Base-by-base conservation (phyloP, 2,888 invertebrate species). In the Mythimna loreyi region DNA sequence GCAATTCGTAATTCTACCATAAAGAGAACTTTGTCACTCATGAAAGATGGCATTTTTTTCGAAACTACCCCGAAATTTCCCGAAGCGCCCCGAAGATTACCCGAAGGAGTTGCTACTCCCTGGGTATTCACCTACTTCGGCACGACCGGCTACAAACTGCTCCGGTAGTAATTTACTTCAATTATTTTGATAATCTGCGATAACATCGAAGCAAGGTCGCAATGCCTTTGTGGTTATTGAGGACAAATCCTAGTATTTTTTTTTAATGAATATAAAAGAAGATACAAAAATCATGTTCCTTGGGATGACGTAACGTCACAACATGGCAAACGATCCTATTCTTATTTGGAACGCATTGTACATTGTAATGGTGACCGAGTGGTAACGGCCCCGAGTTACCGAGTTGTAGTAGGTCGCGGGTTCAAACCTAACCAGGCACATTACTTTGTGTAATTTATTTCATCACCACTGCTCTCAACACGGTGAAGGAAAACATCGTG, bases 181-280 rank as follows among this genome's bases (percentile, higher is more conserved):
- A 90, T 90, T 86, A 89, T 83, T 84, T 82, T 80, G 75, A 85
- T 83, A 77, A 81, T 67, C 71, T 56, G 66, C 76, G 85, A 85
- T 86, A 78, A 50, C 36, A 80, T 82, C 81, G 21, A 53, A 49
- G 63, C 65, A 62, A 45, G 62, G 57, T 71, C n/a, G n/a, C 68
- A 21, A 67, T 36, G 21, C 5, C 3, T 74, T 67, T 45, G 7
- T 9, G 11, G 25, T 45, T 66, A 16, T 23, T 23, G 1, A 21
- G 40, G 68, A 82, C 64, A 66, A 19, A 13, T 30, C 40, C 13
- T 40, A 16, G 40, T 13, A 40, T 16, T 6, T 40, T 40, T 40
- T 40, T 36, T 3, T 16, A 40, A 40, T 16, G 16, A 19, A 19
- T 5, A 40, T 40, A 19, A 40, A 19, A 19, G 6, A 40, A 11